Percentiles rank a stretch among this genome's conserved stretches.
Evolutionary conservation across 1,140 invertebrate genomes (phyloP).

Genomic region (Zaprionus taronus): DNA sequence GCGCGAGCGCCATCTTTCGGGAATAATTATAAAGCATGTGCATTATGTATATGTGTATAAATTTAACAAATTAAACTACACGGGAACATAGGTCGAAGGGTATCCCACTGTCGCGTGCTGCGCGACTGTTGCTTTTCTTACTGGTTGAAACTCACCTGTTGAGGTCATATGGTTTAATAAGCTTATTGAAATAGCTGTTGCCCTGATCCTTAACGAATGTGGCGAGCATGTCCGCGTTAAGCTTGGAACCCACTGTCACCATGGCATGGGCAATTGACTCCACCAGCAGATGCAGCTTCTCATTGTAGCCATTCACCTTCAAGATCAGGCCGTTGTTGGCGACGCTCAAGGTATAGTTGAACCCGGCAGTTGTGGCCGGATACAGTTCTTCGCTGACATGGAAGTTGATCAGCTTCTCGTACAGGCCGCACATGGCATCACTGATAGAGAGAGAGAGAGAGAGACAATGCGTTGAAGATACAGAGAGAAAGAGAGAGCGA

Average conservation of each 20-base stretch:
- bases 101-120: no score
- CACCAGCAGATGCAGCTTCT: slow-evolving; percentile 87
- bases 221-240: slow-evolving; percentile 87
- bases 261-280: slow-evolving; percentile 88
- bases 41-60: no score
- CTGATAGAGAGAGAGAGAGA: slow-evolving; percentile 69
- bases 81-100: no score
- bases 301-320: slow-evolving; percentile 86
- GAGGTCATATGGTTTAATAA: slow-evolving; percentile 89
- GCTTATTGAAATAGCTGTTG: slow-evolving; percentile 90
- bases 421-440: slow-evolving; percentile 87
- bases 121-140: no score
- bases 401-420: slow-evolving; percentile 86
- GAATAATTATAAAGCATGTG: no score
- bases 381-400: slow-evolving; percentile 90
- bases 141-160: slow-evolving; percentile 86
- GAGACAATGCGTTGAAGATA: not conserved
- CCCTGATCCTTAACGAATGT: slow-evolving; percentile 88
- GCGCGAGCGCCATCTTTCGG: no score
- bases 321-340: slow-evolving; percentile 89
- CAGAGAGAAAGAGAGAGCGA: not conserved
- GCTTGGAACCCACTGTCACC: slow-evolving; percentile 84
- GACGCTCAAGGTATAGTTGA: slow-evolving; percentile 87
- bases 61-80: no score
- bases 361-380: slow-evolving; percentile 90